Base-by-base conservation (phyloP, 2,888 invertebrate genomes). In the Portevinia maculata region DNA sequence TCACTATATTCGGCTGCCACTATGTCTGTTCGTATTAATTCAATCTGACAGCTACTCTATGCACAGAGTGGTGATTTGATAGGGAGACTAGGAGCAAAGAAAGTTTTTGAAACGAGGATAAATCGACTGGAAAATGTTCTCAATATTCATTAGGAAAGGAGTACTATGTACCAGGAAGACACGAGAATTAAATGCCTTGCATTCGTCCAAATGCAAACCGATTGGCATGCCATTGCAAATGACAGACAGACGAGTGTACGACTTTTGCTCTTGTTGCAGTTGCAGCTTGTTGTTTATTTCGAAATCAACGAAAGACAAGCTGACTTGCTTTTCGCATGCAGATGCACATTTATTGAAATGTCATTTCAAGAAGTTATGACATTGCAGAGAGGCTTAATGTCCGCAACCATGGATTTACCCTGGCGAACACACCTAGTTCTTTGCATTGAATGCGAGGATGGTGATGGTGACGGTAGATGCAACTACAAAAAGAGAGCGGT, bases 121-220 rank as follows among this genome's bases (percentile, higher is more conserved):
- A 74, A 64, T 74, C 55, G 73, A 74, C 37, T 65, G 55, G 64
- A 74, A 74, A 74, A 74, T 64, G 64, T 65, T 30, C 73, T 64
- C 44, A 48, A 74, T 24, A 24, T 74, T 64, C 73, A 74, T 74
- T 55, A 64, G 55, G 13, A 30, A 13, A 11, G 21, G 37, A 37
- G 7, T 5, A 13, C 32, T 13, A 41, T 11, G 11, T 13, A 17
- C 13, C 39, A 52, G 32, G 39, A 50, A 73, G 44, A 24, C 24
- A 53, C 21, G 17, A 37, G 19, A 32, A 46, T 57, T 55, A 24
- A 34, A 15, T 24, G 46, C 24, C 46, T 34, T 34, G 57, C 46
- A 57, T 34, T 46, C 8, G 53, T 11, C 44, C 44, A 17, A 53
- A 69, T 34, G 34, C 37, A 50, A 62, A 62, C 28, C 39, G 11